Conservation (phyloP, 1,140 invertebrate genomes). For the Stegodyphus mimosarum region DNA sequence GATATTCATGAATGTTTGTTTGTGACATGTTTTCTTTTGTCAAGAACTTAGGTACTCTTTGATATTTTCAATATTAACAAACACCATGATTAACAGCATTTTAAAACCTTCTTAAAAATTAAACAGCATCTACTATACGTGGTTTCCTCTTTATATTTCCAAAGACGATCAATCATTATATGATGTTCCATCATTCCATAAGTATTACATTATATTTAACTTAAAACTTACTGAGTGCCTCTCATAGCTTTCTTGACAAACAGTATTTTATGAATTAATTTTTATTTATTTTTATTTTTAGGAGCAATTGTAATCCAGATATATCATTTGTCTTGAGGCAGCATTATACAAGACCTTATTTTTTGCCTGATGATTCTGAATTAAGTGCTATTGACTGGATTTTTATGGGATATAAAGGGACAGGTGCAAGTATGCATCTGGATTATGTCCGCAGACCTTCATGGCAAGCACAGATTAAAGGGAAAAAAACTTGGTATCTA, state of each 20-base stretch:
- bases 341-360: constrained; percentile 88
- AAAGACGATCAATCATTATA: too few species aligned
- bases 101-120: too few species aligned
- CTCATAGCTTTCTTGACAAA: background rate
- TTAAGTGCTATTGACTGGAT: constrained; percentile 92
- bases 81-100: too few species aligned
- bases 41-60: too few species aligned
- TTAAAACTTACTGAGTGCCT: too few species aligned
- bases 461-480: constrained; percentile 92
- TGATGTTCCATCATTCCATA: too few species aligned
- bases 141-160: too few species aligned
- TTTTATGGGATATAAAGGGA: constrained; percentile 92
- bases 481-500: constrained; percentile 85
- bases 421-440: constrained; percentile 93
- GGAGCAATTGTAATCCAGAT: constrained; percentile 89
- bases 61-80: too few species aligned
- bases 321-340: constrained; percentile 79
- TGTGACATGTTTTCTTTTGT: too few species aligned
- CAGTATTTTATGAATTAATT: background rate
- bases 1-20: too few species aligned
- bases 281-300: constrained; percentile 12
- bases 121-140: too few species aligned
- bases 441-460: constrained; percentile 90
- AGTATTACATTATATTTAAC: too few species aligned
- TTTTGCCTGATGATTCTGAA: constrained; percentile 84